Percentiles rank a stretch among this genome's conserved stretches.
phyloP scores from a whole-genome alignment of 2,888 invertebrate species.

The Eristalis pertinax region DNA sequence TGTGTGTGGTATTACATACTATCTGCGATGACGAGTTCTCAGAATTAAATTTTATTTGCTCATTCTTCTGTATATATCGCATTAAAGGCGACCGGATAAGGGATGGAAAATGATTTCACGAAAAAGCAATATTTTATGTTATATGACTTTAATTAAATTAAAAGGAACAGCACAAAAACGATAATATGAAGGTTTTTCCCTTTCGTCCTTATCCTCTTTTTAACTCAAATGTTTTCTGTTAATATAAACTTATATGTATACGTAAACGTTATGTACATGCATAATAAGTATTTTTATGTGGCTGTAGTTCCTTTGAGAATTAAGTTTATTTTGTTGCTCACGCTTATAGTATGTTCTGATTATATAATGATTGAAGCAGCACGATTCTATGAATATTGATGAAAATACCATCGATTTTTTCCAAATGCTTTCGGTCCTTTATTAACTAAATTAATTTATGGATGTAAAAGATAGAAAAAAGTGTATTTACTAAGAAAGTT shows the following conservation, averaged over 20 bases:
- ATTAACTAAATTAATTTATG: too few relatives aligned
- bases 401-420: too few relatives aligned
- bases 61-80: slow-evolving; percentile 40
- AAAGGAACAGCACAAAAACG: slow-evolving; percentile 63
- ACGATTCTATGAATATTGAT: too few relatives aligned
- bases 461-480: too few relatives aligned
- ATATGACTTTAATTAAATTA: slow-evolving; percentile 70
- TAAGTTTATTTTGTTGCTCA: not conserved
- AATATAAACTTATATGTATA: too few relatives aligned
- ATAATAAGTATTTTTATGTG: too few relatives aligned
- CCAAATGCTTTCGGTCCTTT: too few relatives aligned
- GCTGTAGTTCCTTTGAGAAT: too few relatives aligned
- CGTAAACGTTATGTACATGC: too few relatives aligned
- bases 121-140: slow-evolving; percentile 69
- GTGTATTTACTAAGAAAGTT: not conserved
- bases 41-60: slow-evolving; percentile 59
- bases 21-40: slow-evolving; percentile 41
- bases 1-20: slow-evolving; percentile 17
- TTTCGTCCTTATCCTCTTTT: slow-evolving; percentile 2
- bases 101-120: slow-evolving; percentile 55
- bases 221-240: slow-evolving; percentile 27
- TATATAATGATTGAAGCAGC: too few relatives aligned
- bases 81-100: slow-evolving; percentile 42
- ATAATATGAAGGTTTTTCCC: slow-evolving; percentile 47
- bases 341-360: too few relatives aligned